These are phyloP conservation scores for Hybos culiciformis DNA, from an alignment of 2,888 invertebrate genomes.

Conservation along the genomic window DNA sequence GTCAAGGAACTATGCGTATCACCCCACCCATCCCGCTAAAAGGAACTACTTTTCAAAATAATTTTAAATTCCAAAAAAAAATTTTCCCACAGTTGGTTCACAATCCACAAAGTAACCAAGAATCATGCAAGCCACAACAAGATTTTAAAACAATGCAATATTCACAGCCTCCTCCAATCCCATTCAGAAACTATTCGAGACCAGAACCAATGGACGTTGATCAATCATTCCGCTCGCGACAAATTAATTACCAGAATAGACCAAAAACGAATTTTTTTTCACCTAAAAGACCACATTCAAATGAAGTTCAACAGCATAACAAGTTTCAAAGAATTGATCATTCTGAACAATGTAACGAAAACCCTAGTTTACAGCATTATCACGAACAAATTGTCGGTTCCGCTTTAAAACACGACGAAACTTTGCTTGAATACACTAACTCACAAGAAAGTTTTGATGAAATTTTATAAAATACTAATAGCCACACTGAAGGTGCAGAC, in stretches of 20 bases:
- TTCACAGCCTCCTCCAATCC: too few species aligned
- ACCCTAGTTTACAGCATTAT: too few species aligned
- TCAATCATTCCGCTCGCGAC: not conserved
- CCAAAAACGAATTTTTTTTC: too few species aligned
- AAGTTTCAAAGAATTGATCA: too few species aligned
- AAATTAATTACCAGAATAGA: constrained; percentile 3
- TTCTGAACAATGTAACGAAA: too few species aligned
- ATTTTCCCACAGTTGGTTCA: not conserved
- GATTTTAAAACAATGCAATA: not conserved
- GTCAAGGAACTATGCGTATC: not conserved
- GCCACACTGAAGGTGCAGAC: too few species aligned
- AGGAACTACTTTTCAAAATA: too few species aligned
- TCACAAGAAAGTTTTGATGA: not conserved
- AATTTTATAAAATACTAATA: not conserved
- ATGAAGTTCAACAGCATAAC: too few species aligned
- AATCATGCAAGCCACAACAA: not conserved
- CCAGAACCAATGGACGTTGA: constrained; percentile 3
- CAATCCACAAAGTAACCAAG: too few species aligned
- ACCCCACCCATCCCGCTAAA: too few species aligned
- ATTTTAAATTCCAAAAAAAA: not conserved
- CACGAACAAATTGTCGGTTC: not conserved
- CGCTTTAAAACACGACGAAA: not conserved
- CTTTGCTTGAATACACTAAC: not conserved
- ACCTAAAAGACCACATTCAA: too few species aligned
- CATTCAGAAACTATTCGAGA: too few species aligned